Evolutionary conservation across 2,888 invertebrate genomes (phyloP).

Genomic region (Andricus curvator): DNA sequence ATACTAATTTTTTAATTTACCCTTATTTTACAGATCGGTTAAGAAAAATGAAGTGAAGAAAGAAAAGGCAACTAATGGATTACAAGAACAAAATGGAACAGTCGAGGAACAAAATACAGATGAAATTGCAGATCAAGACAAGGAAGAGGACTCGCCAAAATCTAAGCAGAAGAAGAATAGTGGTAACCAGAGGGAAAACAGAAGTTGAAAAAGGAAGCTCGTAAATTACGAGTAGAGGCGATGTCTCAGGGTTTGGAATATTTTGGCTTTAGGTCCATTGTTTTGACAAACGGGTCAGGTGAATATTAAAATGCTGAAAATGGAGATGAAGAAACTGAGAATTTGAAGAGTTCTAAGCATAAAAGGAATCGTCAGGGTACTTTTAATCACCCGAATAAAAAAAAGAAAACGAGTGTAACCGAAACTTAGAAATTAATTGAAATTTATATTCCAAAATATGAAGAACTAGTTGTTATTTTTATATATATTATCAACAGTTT

Average conservation of each 20-base stretch:
- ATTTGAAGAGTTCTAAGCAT: background rate
- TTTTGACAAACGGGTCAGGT: background rate
- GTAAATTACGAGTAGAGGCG: constrained; percentile 76
- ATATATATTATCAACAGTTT: constrained; percentile 18
- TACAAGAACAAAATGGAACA: constrained; percentile 58
- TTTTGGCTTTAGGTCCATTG: constrained; percentile 70
- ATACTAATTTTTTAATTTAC: background rate
- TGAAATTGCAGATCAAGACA: constrained; percentile 55
- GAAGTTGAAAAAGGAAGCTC: constrained; percentile 79
- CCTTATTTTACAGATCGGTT: constrained; percentile 49
- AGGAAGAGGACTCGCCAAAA: constrained; percentile 60
- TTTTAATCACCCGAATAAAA: background rate
- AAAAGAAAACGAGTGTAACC: background rate
- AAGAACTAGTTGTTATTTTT: constrained; percentile 25
- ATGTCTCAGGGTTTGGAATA: constrained; percentile 78
- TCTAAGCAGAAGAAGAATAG: constrained; percentile 70
- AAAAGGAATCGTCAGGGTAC: background rate
- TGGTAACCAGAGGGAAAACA: constrained; percentile 72
- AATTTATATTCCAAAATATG: background rate
- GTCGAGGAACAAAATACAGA: constrained; percentile 55
- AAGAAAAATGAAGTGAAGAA: constrained; percentile 59
- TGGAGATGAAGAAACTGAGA: background rate
- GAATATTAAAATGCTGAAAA: background rate
- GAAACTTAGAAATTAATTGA: background rate
- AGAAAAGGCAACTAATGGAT: background rate